A percentile compares a stretch with the other conserved stretches of the same genome.
Evolutionary conservation across 2,888 invertebrate genomes (phyloP).

Genomic region (Meteorus cinctellus): DNA sequence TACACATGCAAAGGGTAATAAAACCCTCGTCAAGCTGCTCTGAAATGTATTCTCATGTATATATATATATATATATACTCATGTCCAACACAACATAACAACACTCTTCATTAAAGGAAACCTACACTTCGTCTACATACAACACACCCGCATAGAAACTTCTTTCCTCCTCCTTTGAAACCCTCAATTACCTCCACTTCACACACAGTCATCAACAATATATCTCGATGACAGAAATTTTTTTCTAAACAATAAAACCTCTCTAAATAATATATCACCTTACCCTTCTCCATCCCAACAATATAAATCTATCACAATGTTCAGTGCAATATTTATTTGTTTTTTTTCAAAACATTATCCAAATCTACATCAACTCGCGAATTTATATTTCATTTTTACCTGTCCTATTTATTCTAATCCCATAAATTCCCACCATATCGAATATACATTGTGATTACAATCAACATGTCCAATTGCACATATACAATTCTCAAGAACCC

Average conservation of each 20-base stretch:
- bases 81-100: too few relatives aligned
- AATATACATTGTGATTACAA: not conserved
- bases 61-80: not conserved
- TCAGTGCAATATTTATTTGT: too few relatives aligned
- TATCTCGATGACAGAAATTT: conserved; percentile 3
- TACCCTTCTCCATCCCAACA: not conserved
- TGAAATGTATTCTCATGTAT: not conserved
- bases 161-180: not conserved
- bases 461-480: not conserved
- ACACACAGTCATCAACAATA: conserved; percentile 12
- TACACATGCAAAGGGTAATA: conserved; percentile 17
- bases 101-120: too few relatives aligned
- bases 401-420: not conserved
- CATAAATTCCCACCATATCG: not conserved
- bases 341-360: too few relatives aligned
- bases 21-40: conserved; percentile 37
- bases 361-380: too few relatives aligned
- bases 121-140: not conserved
- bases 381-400: not conserved
- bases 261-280: not conserved
- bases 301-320: not conserved
- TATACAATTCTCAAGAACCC: not conserved
- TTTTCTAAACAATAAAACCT: not conserved
- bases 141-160: not conserved
- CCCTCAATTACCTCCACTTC: not conserved